Base-by-base conservation (phyloP, 2,797 vertebrate species). In the Anas capensis region DNA sequence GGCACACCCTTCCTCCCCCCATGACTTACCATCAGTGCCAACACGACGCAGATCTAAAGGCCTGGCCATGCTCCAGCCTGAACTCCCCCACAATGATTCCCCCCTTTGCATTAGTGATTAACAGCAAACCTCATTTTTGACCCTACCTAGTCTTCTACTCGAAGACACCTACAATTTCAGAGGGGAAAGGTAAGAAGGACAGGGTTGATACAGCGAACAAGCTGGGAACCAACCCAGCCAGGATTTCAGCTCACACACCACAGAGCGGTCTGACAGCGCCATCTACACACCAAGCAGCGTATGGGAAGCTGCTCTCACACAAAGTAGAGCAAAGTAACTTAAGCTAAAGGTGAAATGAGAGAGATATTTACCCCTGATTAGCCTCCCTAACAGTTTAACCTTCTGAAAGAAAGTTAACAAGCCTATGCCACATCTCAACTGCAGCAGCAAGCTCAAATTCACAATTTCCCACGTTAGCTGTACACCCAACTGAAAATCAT, bases 221-320 rank as follows among this genome's bases (percentile, higher is more conserved):
- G 15, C 46, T 10, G 21, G 15, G 58, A 33, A 79, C 27, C 10
- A 8, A 4, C 40, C 3, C 29, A 27, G 20, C 1, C 21, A 11
- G 38, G 3, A 6, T 4, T 14, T 44, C 61, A 65, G 60, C 60
- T 24, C 6, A 0, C 44, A 29, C 53, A 10, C 56, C 1, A 7
- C 80, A 65, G n/a, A 20, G 66, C 21, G 5, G 84, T 80, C 92
- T 48, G 80, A 38, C 81, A 93, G 96, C 62, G 91, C 97, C 97
- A 96, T 57, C 97, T 97, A 82, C 69, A 64, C 38, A 29, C 78
- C 84, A 8, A 0, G 0, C 51, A 18, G 36, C 0, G 27, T 24
- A 76, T 10, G 29, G 11, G 46, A 68, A 66, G 42, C 49, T 27
- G 12, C 10, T n/a, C 14, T 14, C 61, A 26, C 51, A 69, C 6